Conservation (phyloP, 64 coral and sea anemone genomes). For the Orbicella faveolata region DNA sequence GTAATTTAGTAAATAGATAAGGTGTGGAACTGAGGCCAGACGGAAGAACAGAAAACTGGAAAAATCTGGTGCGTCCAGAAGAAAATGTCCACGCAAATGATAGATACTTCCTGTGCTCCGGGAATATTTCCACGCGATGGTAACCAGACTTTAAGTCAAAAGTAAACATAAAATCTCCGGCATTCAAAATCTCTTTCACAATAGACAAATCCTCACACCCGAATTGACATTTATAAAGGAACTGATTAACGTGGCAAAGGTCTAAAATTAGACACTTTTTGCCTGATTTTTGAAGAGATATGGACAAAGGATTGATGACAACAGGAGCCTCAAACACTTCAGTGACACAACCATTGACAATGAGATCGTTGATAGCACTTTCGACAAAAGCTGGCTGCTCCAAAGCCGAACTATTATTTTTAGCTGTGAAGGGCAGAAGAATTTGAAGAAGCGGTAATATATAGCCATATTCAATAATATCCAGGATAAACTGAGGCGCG, state of each 20-base stretch:
- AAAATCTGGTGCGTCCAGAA: constrained; percentile 14
- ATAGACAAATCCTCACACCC: constrained; percentile 47
- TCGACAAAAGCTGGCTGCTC: constrained; percentile 37
- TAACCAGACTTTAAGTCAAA: constrained; percentile 77
- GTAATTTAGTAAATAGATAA: constrained; percentile 63
- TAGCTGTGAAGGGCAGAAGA: constrained; percentile 9
- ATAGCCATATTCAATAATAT: constrained; percentile 54
- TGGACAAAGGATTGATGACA: not conserved
- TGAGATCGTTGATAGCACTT: constrained; percentile 17
- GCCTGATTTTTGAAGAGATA: constrained; percentile 22
- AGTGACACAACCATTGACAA: constrained; percentile 18
- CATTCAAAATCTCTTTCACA: constrained; percentile 32
- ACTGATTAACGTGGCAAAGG: not conserved
- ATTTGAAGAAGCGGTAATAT: constrained; percentile 49
- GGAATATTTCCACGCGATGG: not conserved
- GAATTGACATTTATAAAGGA: constrained; percentile 38
- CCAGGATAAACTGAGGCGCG: constrained; percentile 46
- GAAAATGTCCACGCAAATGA: constrained; percentile 44
- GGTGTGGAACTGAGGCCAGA: constrained; percentile 60
- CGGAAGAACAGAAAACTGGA: constrained; percentile 49
- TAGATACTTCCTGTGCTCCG: too few relatives aligned
- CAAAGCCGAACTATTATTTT: constrained; percentile 58
- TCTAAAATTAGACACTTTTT: constrained; percentile 28
- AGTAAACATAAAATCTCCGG: constrained; percentile 49
- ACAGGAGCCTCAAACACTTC: constrained; percentile 25